These are phyloP conservation scores for Aricia artaxerxes DNA, from an alignment of 2,888 invertebrate genomes.

Conservation along the genomic window DNA sequence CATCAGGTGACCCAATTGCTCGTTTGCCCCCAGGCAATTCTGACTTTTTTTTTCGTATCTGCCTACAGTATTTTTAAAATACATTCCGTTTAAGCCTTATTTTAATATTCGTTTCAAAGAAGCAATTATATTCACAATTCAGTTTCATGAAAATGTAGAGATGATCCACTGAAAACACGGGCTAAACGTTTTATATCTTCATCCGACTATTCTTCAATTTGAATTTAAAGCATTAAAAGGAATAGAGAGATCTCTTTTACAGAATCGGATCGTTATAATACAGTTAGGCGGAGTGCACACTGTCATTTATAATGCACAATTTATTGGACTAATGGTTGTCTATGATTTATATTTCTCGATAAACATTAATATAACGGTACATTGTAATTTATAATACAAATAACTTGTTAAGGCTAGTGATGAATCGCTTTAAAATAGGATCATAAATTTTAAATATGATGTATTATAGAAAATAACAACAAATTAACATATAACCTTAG, in stretches of 20 bases:
- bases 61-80: too few relatives aligned
- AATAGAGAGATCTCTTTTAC: slow-evolving; percentile 14
- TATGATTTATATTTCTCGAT: too few relatives aligned
- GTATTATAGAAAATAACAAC: not conserved
- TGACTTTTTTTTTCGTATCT: too few relatives aligned
- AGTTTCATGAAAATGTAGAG: slow-evolving; percentile 8
- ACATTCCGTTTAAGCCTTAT: too few relatives aligned
- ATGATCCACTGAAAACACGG: not conserved
- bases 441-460: not conserved
- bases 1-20: too few relatives aligned
- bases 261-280: slow-evolving; percentile 20
- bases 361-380: not conserved
- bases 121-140: not conserved
- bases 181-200: slow-evolving; percentile 15
- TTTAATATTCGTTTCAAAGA: not conserved
- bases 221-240: slow-evolving; percentile 23
- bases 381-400: not conserved
- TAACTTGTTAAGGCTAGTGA: not conserved
- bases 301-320: not conserved
- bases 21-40: too few relatives aligned
- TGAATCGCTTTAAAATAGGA: not conserved
- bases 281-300: not conserved
- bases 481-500: not conserved
- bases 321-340: not conserved
- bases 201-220: slow-evolving; percentile 22